Conservation (phyloP, 2,113 vertebrate genomes). For the Larimichthys crocea region DNA sequence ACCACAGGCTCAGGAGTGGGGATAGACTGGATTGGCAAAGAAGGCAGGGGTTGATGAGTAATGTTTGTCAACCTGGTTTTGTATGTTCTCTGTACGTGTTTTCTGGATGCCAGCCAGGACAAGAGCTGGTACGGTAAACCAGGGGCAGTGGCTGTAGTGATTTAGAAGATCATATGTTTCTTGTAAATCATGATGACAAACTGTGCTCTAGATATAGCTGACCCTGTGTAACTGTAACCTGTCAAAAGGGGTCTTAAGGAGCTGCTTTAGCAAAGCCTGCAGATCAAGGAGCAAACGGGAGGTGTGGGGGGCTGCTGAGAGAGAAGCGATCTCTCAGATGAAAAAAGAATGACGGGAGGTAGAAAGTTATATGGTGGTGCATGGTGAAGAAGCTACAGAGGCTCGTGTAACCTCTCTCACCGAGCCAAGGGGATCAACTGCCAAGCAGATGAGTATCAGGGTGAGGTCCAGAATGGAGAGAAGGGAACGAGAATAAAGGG, state of each 20-base stretch:
- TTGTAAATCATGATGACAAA: constrained; percentile 69
- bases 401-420: constrained; percentile 48
- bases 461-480: constrained; percentile 33
- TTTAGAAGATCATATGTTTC: constrained; percentile 50
- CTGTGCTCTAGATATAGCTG: constrained; percentile 44
- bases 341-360: constrained; percentile 42
- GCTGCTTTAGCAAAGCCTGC: constrained; percentile 58
- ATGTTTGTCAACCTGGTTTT: constrained; percentile 28
- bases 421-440: constrained; percentile 58
- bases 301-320: background rate
- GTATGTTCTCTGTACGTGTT: constrained; percentile 32
- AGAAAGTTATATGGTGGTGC: constrained; percentile 19
- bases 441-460: constrained; percentile 48
- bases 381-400: constrained; percentile 22
- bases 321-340: constrained; percentile 47
- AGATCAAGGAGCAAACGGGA: constrained; percentile 52
- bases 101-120: constrained; percentile 36
- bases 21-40: constrained; percentile 34
- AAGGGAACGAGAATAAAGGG: constrained; percentile 11
- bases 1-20: constrained; percentile 51
- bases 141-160: background rate
- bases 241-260: constrained; percentile 65
- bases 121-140: constrained; percentile 34
- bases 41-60: constrained; percentile 43
- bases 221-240: constrained; percentile 62